Conservation (phyloP, 2,797 vertebrate genomes). For the Phataginus tetradactyla region DNA sequence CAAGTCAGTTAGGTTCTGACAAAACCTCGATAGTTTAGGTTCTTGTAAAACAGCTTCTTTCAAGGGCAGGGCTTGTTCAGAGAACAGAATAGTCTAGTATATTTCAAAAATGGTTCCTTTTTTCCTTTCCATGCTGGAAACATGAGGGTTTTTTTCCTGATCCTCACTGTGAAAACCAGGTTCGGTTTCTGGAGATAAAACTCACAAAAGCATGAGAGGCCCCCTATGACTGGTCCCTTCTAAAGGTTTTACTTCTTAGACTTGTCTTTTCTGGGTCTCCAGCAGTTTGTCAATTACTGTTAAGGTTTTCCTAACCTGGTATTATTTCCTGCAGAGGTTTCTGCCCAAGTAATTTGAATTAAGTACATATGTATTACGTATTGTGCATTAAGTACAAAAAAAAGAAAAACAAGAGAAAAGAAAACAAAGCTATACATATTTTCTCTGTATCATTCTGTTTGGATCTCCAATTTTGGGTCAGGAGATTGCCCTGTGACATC, state of each 20-base stretch:
- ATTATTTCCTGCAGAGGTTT: not conserved
- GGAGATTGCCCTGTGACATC: too few relatives aligned
- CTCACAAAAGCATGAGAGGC: not conserved
- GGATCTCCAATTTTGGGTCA: not conserved
- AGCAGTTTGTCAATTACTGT: not conserved
- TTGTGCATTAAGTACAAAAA: too few relatives aligned
- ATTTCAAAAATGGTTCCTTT: not conserved
- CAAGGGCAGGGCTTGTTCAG: not conserved
- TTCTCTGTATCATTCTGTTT: not conserved
- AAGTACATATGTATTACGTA: too few relatives aligned
- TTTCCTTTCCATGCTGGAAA: not conserved
- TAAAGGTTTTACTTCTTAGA: not conserved
- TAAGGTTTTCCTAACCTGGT: not conserved
- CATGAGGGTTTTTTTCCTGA: not conserved
- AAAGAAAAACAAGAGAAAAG: too few relatives aligned
- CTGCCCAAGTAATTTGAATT: not conserved
- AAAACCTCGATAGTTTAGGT: not conserved
- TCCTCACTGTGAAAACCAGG: not conserved
- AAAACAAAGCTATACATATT: too few relatives aligned
- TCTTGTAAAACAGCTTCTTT: not conserved
- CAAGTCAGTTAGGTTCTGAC: not conserved
- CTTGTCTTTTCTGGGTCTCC: not conserved
- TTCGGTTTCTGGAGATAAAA: not conserved
- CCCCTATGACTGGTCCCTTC: not conserved
- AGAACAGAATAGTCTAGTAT: not conserved